Percentiles rank a stretch among this genome's conserved stretches.
Conservation (phyloP, 1,140 invertebrate genomes). For the Lordiphosa stackelbergi region DNA sequence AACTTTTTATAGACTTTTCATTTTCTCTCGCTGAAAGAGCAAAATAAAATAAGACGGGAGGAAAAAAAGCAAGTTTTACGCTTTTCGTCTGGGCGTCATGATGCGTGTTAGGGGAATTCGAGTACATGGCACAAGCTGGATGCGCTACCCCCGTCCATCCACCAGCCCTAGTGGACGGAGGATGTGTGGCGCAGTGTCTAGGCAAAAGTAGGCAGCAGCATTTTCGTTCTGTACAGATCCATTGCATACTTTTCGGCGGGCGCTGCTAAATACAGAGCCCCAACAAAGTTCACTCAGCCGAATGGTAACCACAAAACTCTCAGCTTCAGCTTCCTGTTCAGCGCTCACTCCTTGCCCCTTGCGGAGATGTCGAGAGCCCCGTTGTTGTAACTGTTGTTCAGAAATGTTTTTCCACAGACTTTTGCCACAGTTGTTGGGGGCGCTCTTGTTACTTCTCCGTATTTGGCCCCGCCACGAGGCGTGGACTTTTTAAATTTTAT, state of each 20-base stretch:
- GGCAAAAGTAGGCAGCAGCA: background rate
- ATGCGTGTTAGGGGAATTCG: conserved; percentile 65
- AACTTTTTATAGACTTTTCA: conserved; percentile 74
- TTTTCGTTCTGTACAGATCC: background rate
- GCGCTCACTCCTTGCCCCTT: too few species aligned
- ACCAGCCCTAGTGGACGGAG: too few species aligned
- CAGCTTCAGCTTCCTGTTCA: background rate
- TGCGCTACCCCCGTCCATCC: too few species aligned
- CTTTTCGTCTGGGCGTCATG: conserved; percentile 67
- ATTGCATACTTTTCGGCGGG: conserved; percentile 9
- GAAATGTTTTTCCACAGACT: too few species aligned
- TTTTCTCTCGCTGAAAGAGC: conserved; percentile 25
- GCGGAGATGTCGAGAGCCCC: too few species aligned
- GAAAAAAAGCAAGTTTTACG: conserved; percentile 39
- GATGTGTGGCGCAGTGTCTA: too few species aligned
- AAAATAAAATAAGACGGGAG: background rate
- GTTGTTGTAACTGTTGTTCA: too few species aligned
- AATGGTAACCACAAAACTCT: conserved; percentile 19
- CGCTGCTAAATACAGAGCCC: background rate
- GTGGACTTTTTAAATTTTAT: conserved; percentile 66
- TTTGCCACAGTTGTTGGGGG: too few species aligned
- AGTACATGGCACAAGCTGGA: conserved; percentile 1
- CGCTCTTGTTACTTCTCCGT: background rate
- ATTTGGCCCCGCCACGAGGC: background rate
- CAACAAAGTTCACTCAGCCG: conserved; percentile 6